Evolutionary conservation across 2,888 invertebrate species (phyloP), one percentile per base, ranked within the genome.

Genomic region (Coecobrya sp.): DNA sequence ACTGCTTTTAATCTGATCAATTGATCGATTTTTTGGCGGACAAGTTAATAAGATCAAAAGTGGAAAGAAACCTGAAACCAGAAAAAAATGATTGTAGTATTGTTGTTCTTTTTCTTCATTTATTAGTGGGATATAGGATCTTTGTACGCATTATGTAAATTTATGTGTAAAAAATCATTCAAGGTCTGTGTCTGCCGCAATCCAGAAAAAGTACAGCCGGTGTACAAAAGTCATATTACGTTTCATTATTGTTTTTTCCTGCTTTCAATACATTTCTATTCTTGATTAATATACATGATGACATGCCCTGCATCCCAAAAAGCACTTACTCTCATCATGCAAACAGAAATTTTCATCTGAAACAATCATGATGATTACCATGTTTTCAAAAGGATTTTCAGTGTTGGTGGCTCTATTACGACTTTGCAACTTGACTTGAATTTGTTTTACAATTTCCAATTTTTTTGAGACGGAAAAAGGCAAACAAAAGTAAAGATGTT

Each of bases 101-200:
- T 59, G 16, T 30, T 16, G 1, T 65, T 70, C 30, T 30, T 73
- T 68, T 25, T 10, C 5, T 68, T 7, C 52, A 55, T 81, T 1
- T 30, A 55, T 59, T 62, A 62, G 62, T 25, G 11, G 62, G 16
- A 22, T 62, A 25, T 62, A 22, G 62, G 25, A 8, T 25, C n/a
- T 19, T 55, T 81, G 27, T 81, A 76, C 76, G 79, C 22, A 81
- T 81, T 81, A 81, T 81, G 81, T 30, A 81, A 81, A 81, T 81
- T 81, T 81, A 81, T 55, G 59, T 59, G 42, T 81, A 55, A 81
- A 73, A 76, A 81, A 81, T 55, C n/a, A 81, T 81, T 81, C 81
- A 81, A 81, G 81, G 81, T 81, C 36, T 81, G 79, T 8, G 25
- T 81, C 59, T 81, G 81, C 10, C n/a, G n/a, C 25, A 62, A 8